Percentiles rank a stretch among this genome's conserved stretches.
Conservation (phyloP, 2,888 invertebrate genomes). For the Drosophila diplacantha region DNA sequence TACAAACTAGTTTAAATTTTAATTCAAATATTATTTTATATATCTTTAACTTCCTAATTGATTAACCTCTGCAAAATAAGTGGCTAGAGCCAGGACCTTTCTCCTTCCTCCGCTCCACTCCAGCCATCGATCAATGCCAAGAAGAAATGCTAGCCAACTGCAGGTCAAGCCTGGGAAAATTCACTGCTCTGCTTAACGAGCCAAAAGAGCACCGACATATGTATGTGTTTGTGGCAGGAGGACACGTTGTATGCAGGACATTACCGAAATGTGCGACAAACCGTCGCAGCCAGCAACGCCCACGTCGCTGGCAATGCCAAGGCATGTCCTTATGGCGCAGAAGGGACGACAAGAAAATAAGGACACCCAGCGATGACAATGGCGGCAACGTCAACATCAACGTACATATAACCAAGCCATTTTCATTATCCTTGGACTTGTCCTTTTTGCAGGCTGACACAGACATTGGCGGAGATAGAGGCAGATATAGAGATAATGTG, state of each 20-base stretch:
- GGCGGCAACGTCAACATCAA: constrained; percentile 39
- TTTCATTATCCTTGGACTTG: constrained; percentile 66
- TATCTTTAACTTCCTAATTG: neutral
- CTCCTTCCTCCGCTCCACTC: neutral
- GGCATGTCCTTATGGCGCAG: constrained; percentile 44
- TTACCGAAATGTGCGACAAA: constrained; percentile 37
- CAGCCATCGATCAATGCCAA: constrained; percentile 37
- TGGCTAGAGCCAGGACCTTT: neutral
- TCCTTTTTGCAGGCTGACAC: constrained; percentile 36
- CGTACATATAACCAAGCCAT: constrained; percentile 46
- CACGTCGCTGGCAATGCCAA: constrained; percentile 33
- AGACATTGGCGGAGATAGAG: constrained; percentile 24
- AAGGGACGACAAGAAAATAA: constrained; percentile 9
- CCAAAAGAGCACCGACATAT: constrained; percentile 13
- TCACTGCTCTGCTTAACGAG: constrained; percentile 34
- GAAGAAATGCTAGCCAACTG: constrained; percentile 3
- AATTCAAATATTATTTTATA: neutral
- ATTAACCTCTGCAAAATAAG: neutral
- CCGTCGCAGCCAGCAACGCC: constrained; percentile 31
- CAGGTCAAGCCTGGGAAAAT: constrained; percentile 27
- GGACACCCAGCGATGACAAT: constrained; percentile 41
- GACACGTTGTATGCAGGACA: constrained; percentile 27
- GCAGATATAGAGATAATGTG: constrained; percentile 32
- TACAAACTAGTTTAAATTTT: neutral
- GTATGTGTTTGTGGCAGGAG: constrained; percentile 4